Conservation (phyloP, 2,113 vertebrate genomes). For the Morphnarchus princeps region DNA sequence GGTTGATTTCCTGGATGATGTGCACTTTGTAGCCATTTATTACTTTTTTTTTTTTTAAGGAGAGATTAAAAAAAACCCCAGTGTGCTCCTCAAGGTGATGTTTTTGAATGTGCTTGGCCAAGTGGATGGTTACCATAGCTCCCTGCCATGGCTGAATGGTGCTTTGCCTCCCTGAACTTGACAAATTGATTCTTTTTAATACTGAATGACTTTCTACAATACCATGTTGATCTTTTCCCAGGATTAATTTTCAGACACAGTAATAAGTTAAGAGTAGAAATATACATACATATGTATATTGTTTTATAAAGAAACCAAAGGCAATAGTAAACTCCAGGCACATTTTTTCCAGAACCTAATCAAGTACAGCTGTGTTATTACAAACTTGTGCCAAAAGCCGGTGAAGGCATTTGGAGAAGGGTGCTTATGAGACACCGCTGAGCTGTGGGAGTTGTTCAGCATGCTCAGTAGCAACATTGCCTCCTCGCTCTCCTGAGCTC, state of each 20-base stretch:
- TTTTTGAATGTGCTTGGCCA: background rate
- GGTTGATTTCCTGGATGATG: background rate
- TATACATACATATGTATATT: background rate
- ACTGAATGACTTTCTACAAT: slow-evolving; percentile 9
- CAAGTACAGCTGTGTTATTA: background rate
- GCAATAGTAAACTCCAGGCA: background rate
- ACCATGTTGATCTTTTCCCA: background rate
- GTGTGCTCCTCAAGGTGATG: background rate
- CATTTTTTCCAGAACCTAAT: background rate
- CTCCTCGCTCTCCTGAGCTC: background rate
- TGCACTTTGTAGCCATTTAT: background rate
- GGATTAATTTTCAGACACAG: background rate
- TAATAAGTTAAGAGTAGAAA: background rate
- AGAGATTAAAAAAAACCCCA: background rate
- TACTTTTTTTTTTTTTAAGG: background rate
- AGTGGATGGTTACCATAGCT: background rate
- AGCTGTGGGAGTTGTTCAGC: background rate
- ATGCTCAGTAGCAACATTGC: background rate
- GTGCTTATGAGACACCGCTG: background rate
- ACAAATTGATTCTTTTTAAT: background rate
- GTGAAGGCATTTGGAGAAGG: background rate
- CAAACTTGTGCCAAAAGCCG: background rate
- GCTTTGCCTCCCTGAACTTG: background rate
- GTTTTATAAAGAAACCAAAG: background rate
- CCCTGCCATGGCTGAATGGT: background rate